A percentile compares a stretch with the other conserved stretches of the same genome.
Conservation (phyloP, 2,113 vertebrate genomes). For the Lipotes vexillifer region DNA sequence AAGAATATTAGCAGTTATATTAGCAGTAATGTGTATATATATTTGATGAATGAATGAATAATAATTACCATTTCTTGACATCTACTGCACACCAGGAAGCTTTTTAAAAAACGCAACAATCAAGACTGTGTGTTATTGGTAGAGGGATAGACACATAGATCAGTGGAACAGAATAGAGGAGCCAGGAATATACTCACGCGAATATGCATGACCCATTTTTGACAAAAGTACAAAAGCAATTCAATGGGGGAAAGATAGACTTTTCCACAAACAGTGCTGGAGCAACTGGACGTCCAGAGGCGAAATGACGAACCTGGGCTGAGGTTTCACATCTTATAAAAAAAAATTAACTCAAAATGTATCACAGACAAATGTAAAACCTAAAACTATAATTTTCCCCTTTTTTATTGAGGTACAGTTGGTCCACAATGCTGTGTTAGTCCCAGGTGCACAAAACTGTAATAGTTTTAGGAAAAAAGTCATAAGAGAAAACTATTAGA, state of each 20-base stretch:
- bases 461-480: background rate
- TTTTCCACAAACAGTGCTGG: background rate
- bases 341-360: background rate
- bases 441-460: background rate
- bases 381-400: too few relatives aligned
- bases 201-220: background rate
- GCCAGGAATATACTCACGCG: background rate
- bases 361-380: background rate
- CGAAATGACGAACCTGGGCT: background rate
- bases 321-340: too few relatives aligned
- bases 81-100: background rate
- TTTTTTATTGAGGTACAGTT: too few relatives aligned
- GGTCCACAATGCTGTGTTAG: too few relatives aligned
- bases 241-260: background rate
- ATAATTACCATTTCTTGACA: background rate
- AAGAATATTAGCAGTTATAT: background rate
- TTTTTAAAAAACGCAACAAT: background rate
- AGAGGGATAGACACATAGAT: background rate
- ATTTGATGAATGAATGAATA: background rate
- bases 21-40: background rate
- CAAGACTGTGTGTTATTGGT: background rate
- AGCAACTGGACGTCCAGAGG: background rate
- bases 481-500: background rate
- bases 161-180: background rate
- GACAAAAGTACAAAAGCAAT: background rate